phyloP scores from a whole-genome alignment of 2,113 vertebrate species.

The Clarias macrocephalus region DNA sequence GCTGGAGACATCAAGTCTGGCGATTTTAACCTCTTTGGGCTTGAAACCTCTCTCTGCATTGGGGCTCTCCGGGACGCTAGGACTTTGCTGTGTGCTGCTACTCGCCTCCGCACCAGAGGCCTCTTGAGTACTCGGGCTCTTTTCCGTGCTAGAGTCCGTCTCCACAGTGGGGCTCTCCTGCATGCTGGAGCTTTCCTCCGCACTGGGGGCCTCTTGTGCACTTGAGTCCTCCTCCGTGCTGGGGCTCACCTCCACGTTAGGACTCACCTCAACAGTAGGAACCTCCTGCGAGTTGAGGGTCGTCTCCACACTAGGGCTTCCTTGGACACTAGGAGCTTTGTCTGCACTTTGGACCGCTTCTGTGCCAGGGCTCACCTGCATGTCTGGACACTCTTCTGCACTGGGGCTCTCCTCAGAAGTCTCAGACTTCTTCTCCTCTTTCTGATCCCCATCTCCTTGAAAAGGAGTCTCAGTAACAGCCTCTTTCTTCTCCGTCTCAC shows the following conservation, averaged over 20 bases:
- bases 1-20: conserved; percentile 90
- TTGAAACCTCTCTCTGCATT: conserved; percentile 52
- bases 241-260: background rate
- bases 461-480: conserved; percentile 53
- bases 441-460: conserved; percentile 35
- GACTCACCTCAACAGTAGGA: conserved; percentile 37
- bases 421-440: conserved; percentile 23
- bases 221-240: background rate
- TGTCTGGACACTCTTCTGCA: conserved; percentile 27
- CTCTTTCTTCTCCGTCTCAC: conserved; percentile 22
- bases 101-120: background rate
- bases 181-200: conserved; percentile 41
- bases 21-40: conserved; percentile 84
- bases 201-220: background rate
- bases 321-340: background rate
- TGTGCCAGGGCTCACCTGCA: background rate
- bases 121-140: conserved; percentile 34
- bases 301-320: conserved; percentile 17
- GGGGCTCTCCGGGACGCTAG: conserved; percentile 6
- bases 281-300: conserved; percentile 22
- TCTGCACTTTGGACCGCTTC: conserved; percentile 49
- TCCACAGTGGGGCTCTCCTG: conserved; percentile 43
- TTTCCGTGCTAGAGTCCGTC: conserved; percentile 34
- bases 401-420: conserved; percentile 25
- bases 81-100: conserved; percentile 9